Conservation (phyloP, 92 coral and sea anemone species). For the Muricea muricata region DNA sequence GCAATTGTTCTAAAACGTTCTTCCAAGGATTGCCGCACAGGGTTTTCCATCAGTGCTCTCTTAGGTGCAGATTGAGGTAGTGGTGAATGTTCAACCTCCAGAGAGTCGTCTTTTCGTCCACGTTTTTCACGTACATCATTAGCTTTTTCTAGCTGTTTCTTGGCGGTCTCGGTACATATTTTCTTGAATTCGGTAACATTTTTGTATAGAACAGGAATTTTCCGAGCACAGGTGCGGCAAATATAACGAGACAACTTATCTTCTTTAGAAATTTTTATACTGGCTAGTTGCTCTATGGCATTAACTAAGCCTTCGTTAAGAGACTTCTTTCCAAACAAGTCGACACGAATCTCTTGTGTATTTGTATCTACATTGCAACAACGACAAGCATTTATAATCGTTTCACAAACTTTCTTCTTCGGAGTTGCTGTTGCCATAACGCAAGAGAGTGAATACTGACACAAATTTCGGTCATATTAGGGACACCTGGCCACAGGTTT, state of each 20-base stretch:
- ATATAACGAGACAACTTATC: conserved; percentile 2
- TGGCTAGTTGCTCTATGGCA: background rate
- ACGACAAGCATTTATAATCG: conserved; percentile 8
- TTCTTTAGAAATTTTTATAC: background rate
- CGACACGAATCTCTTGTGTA: background rate
- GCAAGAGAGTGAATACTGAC: background rate
- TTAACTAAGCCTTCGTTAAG: conserved; percentile 23
- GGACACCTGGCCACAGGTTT: too few species aligned
- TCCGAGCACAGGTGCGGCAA: conserved; percentile 24
- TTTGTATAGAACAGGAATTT: background rate
- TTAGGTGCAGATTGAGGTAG: too few species aligned
- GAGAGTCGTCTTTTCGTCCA: too few species aligned
- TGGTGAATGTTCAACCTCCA: too few species aligned
- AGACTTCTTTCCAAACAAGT: conserved; percentile 17
- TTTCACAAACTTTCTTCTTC: background rate
- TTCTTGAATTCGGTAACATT: conserved; percentile 3
- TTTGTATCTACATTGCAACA: conserved; percentile 21
- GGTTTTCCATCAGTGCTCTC: too few species aligned
- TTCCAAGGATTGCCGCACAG: too few species aligned
- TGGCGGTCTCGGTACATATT: background rate
- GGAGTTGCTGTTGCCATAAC: background rate
- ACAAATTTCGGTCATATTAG: too few species aligned
- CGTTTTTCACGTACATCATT: too few species aligned
- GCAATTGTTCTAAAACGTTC: too few species aligned
- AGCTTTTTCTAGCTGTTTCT: background rate